Evolutionary conservation across 2,888 invertebrate species (phyloP).

Genomic region (Lasioglossum zephyrum): DNA sequence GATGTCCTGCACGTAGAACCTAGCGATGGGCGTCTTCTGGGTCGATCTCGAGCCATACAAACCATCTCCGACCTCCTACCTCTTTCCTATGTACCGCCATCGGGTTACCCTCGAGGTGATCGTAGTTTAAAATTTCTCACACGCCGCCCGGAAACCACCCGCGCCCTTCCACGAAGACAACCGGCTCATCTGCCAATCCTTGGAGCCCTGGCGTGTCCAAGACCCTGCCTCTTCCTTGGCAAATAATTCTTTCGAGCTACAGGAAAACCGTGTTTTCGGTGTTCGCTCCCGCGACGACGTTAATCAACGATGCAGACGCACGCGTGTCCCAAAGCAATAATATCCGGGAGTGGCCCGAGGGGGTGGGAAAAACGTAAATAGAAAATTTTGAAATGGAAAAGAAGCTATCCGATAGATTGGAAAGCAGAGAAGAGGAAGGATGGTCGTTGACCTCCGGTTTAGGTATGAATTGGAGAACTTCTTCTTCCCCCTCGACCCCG

Average conservation of each 20-base stretch:
- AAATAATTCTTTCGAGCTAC: not conserved
- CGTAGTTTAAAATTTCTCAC: slow-evolving; percentile 84
- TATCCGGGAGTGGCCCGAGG: not conserved
- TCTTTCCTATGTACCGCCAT: slow-evolving; percentile 66
- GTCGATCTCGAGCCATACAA: slow-evolving; percentile 73
- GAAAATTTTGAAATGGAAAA: slow-evolving; percentile 39
- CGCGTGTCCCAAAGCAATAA: slow-evolving; percentile 5
- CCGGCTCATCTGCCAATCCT: slow-evolving; percentile 63
- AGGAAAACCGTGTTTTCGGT: slow-evolving; percentile 45
- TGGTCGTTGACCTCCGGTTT: slow-evolving; percentile 50
- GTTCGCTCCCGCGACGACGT: slow-evolving; percentile 57
- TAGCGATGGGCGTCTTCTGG: slow-evolving; percentile 77
- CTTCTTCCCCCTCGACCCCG: not conserved
- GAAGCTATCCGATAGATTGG: slow-evolving; percentile 44
- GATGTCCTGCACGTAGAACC: slow-evolving; percentile 82
- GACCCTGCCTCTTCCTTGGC: not conserved
- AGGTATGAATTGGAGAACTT: slow-evolving; percentile 35
- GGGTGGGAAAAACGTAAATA: not conserved
- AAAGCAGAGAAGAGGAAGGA: slow-evolving; percentile 35
- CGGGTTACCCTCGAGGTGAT: slow-evolving; percentile 77
- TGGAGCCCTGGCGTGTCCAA: slow-evolving; percentile 34
- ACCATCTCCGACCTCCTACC: slow-evolving; percentile 63
- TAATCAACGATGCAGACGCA: slow-evolving; percentile 1
- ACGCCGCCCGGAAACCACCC: slow-evolving; percentile 80
- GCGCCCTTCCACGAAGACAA: slow-evolving; percentile 64